Conservation (phyloP, 1,140 invertebrate species). For the Drosophila watanabei region DNA sequence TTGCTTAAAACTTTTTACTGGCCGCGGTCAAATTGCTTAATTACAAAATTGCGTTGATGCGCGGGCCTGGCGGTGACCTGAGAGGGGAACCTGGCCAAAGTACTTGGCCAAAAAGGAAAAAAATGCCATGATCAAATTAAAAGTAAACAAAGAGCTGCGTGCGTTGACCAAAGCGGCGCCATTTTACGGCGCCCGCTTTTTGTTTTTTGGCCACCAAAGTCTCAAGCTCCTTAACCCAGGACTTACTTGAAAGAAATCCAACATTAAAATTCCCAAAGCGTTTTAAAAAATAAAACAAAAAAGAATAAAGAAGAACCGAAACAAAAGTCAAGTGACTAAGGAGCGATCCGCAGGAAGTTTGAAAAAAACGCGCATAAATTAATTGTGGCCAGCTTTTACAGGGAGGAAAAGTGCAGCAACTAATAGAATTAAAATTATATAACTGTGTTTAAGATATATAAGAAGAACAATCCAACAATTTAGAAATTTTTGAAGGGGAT, state of each 20-base stretch:
- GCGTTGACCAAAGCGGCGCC: slow-evolving; percentile 77
- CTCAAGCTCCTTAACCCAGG: background rate
- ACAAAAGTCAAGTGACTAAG: slow-evolving; percentile 74
- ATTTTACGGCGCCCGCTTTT: slow-evolving; percentile 70
- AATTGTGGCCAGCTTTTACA: slow-evolving; percentile 68
- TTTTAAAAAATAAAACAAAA: slow-evolving; percentile 40
- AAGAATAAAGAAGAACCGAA: slow-evolving; percentile 34
- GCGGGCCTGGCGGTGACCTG: slow-evolving; percentile 23
- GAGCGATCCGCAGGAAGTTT: slow-evolving; percentile 42
- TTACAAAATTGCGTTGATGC: slow-evolving; percentile 77
- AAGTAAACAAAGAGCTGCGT: slow-evolving; percentile 80
- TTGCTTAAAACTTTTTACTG: slow-evolving; percentile 74
- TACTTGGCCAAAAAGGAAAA: slow-evolving; percentile 33
- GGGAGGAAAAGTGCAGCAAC: background rate
- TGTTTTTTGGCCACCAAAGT: slow-evolving; percentile 28
- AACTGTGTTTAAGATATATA: background rate
- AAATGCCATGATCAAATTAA: slow-evolving; percentile 73
- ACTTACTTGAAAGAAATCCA: slow-evolving; percentile 63
- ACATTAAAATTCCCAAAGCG: slow-evolving; percentile 84
- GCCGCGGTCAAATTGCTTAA: slow-evolving; percentile 81
- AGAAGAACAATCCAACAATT: background rate
- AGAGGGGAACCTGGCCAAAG: slow-evolving; percentile 39
- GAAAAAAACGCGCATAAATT: slow-evolving; percentile 75
- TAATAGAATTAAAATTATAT: background rate
- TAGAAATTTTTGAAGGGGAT: background rate